Conservation (phyloP, 2,888 invertebrate species). For the Yponomeuta sedellus region DNA sequence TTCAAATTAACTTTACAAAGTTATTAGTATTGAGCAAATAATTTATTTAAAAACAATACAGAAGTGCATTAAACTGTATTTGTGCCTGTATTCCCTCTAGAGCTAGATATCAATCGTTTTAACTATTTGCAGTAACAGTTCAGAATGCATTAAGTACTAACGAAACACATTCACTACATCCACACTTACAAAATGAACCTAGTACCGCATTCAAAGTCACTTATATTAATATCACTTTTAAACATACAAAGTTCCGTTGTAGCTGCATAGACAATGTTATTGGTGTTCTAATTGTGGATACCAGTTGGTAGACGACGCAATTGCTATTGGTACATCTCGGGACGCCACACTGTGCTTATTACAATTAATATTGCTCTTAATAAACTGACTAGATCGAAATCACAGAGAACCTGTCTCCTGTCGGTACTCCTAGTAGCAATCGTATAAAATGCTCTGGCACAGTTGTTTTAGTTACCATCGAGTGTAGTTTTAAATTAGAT, state of each 20-base stretch:
- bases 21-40: conserved; percentile 49
- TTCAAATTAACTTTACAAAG: conserved; percentile 6
- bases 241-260: conserved; percentile 41
- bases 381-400: conserved; percentile 9
- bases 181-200: conserved; percentile 63
- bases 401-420: conserved; percentile 1
- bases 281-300: conserved; percentile 33
- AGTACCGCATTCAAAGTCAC: conserved; percentile 37
- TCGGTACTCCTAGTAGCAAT: background rate
- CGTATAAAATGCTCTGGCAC: conserved; percentile 11
- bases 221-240: conserved; percentile 75
- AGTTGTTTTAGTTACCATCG: background rate
- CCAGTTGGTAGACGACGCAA: conserved; percentile 28
- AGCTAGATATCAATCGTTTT: conserved; percentile 29
- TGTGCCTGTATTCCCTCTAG: conserved; percentile 26
- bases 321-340: conserved; percentile 24
- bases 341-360: background rate
- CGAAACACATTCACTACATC: conserved; percentile 32
- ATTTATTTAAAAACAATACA: conserved; percentile 29
- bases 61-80: conserved; percentile 29
- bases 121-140: conserved; percentile 36
- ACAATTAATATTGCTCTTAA: background rate
- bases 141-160: conserved; percentile 28
- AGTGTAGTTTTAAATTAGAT: conserved; percentile 5
- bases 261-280: conserved; percentile 26